phyloP scores from a whole-genome alignment of 2,113 vertebrate genomes.

The Gymnorhina tibicen region DNA sequence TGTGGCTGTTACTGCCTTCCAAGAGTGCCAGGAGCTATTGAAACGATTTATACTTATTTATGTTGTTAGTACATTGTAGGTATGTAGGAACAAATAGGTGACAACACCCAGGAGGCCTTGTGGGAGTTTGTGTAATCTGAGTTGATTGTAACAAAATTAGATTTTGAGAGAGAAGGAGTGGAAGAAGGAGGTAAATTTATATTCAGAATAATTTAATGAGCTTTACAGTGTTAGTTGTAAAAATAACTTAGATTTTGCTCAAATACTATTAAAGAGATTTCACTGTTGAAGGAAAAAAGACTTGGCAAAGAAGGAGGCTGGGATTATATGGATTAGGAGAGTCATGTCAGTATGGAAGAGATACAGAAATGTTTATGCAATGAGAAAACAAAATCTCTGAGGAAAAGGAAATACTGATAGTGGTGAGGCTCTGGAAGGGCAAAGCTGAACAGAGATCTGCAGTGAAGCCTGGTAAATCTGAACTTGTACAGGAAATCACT shows the following conservation, averaged over 20 bases:
- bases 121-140: neutral
- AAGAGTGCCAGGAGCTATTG: neutral
- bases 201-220: conserved; percentile 9
- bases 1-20: neutral
- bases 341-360: neutral
- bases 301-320: neutral
- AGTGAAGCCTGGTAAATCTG: neutral
- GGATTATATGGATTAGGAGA: neutral
- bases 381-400: neutral
- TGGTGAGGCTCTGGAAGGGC: neutral
- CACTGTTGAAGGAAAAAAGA: neutral
- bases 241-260: neutral
- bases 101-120: neutral
- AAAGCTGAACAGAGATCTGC: neutral
- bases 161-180: neutral
- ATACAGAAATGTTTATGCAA: neutral
- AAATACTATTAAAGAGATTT: neutral
- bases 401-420: neutral
- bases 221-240: neutral
- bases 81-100: conserved; percentile 22
- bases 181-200: neutral
- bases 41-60: neutral
- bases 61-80: neutral
- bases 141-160: neutral
- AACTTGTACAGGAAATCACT: neutral